A percentile compares a stretch with the other conserved stretches of the same genome.
phyloP scores from a whole-genome alignment of 2,888 invertebrate species.

The Anoncus sp. region DNA sequence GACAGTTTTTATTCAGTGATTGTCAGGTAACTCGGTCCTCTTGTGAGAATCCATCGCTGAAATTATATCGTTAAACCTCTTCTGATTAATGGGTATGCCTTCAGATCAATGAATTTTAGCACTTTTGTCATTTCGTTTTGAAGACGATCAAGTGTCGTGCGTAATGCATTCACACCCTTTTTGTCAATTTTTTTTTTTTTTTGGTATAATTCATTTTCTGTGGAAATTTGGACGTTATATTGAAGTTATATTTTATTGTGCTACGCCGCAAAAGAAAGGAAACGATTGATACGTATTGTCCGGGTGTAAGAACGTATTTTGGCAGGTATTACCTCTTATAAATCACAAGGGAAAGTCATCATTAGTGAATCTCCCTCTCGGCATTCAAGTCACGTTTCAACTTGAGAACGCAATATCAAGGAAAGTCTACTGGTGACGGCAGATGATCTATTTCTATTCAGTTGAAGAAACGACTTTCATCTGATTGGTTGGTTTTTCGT shows the following conservation, averaged over 20 bases:
- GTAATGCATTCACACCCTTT: background rate
- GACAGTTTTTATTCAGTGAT: too few species aligned
- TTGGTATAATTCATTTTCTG: background rate
- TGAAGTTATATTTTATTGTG: background rate
- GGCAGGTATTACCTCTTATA: background rate
- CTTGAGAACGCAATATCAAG: background rate
- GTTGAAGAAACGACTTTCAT: background rate
- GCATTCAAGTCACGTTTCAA: constrained; percentile 23
- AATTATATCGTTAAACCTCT: too few species aligned
- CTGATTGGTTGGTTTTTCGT: background rate
- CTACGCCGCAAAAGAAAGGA: background rate
- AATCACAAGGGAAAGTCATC: constrained; percentile 4
- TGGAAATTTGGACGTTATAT: background rate
- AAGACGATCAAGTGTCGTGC: background rate
- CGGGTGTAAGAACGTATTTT: constrained; percentile 3
- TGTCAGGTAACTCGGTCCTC: too few species aligned
- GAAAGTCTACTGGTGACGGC: background rate
- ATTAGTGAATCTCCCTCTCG: constrained; percentile 9
- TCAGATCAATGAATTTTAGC: too few species aligned
- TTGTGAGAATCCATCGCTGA: too few species aligned
- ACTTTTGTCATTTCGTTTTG: background rate
- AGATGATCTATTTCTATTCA: background rate
- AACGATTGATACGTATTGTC: constrained; percentile 5
- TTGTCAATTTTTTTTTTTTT: background rate
- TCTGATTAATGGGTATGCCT: too few species aligned